Evolutionary conservation across 1,140 invertebrate species (phyloP), one percentile per base, ranked within the genome.

Genomic region (Planococcus citri): DNA sequence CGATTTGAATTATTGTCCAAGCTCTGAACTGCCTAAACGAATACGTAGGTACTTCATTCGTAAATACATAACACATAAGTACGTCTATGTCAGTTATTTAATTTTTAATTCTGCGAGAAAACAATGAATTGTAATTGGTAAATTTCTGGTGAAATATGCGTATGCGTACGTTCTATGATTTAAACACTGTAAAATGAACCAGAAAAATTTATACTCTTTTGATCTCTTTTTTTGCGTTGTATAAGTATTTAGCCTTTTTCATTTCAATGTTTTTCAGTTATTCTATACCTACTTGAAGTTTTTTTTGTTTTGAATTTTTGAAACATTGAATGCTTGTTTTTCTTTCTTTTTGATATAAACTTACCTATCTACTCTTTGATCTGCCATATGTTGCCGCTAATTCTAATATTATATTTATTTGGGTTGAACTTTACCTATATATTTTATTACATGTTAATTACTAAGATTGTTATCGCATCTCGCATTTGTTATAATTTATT

Each of bases 401-500:
- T 51, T 37, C 33, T 6, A 37, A 37, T 37, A 37, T 37, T 51
- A 51, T 51, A 51, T 51, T 17, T 51, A 51, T 51, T 20, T 17
- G 17, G n/a, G 41, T 51, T 64, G 25, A 64, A 64, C 24, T 25
- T 64, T 64, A 64, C 25, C 25, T 64, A 27, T 64, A 25, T 27
- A 24, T 17, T 64, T 64, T 64, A 64, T 64, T 64, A 64, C 25
- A 27, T 64, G 41, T 64, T 64, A 64, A 64, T 27, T 64, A 64
- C 10, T 64, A 64, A 64, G 60, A 24, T 64, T 64, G 60, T 64
- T 64, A 64, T 64, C 25, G 60, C 60, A 64, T 64, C 25, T 64
- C 60, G 60, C 60, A 64, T 64, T 64, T 64, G 60, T 64, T 64
- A 27, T 17, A 64, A 51, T 17, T 64, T 64, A 64, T 64, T 64